These are phyloP conservation scores for Athripsodes cinereus DNA, from an alignment of 2,888 invertebrate genomes.

Conservation along the genomic window DNA sequence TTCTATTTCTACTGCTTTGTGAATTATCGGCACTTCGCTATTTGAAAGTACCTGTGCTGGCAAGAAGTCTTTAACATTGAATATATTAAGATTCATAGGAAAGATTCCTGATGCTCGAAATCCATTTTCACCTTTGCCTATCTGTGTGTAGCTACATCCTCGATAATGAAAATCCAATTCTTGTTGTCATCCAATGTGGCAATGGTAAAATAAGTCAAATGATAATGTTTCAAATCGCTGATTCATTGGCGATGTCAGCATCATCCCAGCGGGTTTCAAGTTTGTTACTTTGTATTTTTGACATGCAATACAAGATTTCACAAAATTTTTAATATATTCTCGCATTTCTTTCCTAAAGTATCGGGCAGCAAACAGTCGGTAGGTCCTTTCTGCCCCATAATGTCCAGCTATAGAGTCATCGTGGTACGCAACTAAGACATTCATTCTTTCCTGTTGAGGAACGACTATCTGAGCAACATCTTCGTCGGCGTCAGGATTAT, in stretches of 20 bases:
- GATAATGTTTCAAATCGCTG: conserved; percentile 31
- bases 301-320: conserved; percentile 30
- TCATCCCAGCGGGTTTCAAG: conserved; percentile 31
- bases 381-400: conserved; percentile 27
- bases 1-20: too few relatives aligned
- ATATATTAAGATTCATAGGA: too few relatives aligned
- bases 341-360: conserved; percentile 31
- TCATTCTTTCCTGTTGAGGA: conserved; percentile 23
- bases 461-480: conserved; percentile 26
- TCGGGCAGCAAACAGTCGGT: conserved; percentile 20
- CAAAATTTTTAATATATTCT: conserved; percentile 27
- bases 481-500: conserved; percentile 11
- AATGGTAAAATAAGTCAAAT: conserved; percentile 32
- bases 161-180: not conserved
- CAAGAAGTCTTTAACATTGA: too few relatives aligned
- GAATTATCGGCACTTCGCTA: too few relatives aligned
- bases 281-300: conserved; percentile 32
- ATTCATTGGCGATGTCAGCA: conserved; percentile 29
- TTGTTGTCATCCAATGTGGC: conserved; percentile 20
- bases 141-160: too few relatives aligned
- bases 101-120: too few relatives aligned
- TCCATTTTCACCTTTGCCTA: too few relatives aligned
- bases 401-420: conserved; percentile 25
- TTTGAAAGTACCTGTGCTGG: too few relatives aligned
- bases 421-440: conserved; percentile 27